Conservation (phyloP, 2,113 vertebrate species). For the Pao palembangensis region DNA sequence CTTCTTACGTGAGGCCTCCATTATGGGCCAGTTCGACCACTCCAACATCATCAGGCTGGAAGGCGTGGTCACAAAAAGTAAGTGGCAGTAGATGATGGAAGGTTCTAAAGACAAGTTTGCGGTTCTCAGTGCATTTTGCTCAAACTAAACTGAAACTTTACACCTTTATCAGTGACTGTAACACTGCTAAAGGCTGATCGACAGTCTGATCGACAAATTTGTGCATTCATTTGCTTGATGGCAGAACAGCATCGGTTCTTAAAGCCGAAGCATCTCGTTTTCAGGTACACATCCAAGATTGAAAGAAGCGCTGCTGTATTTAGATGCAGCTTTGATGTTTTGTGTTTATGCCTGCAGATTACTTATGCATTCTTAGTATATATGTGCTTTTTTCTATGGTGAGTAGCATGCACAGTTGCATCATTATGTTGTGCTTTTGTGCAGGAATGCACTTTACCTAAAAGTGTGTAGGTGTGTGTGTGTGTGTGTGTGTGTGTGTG, state of each 20-base stretch:
- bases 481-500: constrained; percentile 1
- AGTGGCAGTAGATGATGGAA: constrained; percentile 46
- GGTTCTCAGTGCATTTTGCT: not conserved
- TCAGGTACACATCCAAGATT: not conserved
- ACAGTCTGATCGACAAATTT: constrained; percentile 8
- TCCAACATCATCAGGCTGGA: constrained; percentile 93
- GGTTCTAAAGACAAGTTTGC: not conserved
- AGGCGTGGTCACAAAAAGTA: constrained; percentile 96
- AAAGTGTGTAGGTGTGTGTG: not conserved
- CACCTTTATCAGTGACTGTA: too few relatives aligned
- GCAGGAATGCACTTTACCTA: constrained; percentile 9
- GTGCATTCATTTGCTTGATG: constrained; percentile 6
- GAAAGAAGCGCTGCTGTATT: not conserved
- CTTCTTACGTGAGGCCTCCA: constrained; percentile 92
- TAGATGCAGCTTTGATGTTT: not conserved
- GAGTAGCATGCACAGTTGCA: not conserved
- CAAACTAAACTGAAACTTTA: not conserved
- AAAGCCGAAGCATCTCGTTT: not conserved
- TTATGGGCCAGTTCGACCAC: constrained; percentile 96
- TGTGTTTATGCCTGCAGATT: not conserved
- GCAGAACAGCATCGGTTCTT: constrained; percentile 1
- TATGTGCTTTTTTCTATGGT: not conserved
- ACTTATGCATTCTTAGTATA: too few relatives aligned
- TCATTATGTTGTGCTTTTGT: not conserved
- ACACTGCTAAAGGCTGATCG: too few relatives aligned